phyloP scores from a whole-genome alignment of 2,797 vertebrate species.

The Poeciliopsis paucimaculata region DNA sequence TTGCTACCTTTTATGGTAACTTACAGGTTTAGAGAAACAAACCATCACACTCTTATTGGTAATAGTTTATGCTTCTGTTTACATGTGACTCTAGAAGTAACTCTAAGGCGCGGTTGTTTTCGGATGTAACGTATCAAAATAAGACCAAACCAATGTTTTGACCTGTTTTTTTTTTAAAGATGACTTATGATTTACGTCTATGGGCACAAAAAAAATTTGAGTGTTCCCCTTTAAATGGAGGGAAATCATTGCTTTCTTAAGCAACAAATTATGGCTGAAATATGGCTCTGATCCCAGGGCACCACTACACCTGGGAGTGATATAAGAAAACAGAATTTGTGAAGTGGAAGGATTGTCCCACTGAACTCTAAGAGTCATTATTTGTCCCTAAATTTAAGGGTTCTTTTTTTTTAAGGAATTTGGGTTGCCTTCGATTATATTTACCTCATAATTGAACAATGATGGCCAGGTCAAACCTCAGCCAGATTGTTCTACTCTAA shows the following conservation, averaged over 20 bases:
- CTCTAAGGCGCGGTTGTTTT: not conserved
- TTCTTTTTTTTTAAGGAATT: not conserved
- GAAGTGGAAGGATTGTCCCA: not conserved
- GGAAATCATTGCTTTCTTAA: not conserved
- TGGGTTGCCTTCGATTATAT: not conserved
- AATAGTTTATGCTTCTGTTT: not conserved
- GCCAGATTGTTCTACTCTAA: not conserved
- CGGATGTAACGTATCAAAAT: not conserved
- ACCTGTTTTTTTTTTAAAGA: not conserved
- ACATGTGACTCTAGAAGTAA: not conserved
- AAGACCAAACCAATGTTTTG: not conserved
- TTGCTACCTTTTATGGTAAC: constrained; percentile 39
- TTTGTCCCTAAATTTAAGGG: not conserved
- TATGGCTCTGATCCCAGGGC: not conserved
- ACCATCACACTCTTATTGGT: not conserved
- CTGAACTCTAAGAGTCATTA: not conserved
- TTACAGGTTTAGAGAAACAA: constrained; percentile 10
- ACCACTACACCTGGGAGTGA: not conserved
- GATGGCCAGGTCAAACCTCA: not conserved
- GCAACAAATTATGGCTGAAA: not conserved
- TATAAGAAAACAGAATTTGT: not conserved
- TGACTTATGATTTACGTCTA: not conserved
- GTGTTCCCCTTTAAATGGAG: not conserved
- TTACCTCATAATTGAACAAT: not conserved
- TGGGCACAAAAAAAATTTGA: not conserved